Base-by-base conservation (phyloP, 2,113 vertebrate species). In the Phoxinus phoxinus region DNA sequence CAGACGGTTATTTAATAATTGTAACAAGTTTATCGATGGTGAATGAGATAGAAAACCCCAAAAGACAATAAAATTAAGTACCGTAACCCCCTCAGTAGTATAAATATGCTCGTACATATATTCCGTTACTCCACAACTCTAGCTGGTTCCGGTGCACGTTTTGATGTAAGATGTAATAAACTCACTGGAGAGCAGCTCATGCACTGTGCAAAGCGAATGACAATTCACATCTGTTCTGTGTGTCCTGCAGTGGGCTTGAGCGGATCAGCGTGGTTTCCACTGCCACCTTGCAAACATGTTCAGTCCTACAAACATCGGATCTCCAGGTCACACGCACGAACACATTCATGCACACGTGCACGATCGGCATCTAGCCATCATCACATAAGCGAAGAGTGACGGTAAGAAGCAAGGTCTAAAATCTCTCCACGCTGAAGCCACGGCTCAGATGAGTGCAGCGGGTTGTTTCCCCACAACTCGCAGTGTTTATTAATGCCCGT, bases 221-320 rank as follows among this genome's bases (percentile, higher is more conserved):
- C 88, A 88, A 89, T 67, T 73, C 86, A 80, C 91, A 90, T 91
- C 87, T 89, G 86, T 44, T 88, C 61, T 48, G 63, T 25, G 25
- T 80, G 79, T 67, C 80, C 73, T 10, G 32, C 77, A 48, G 84
- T 67, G 32, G 37, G 37, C 79, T 44, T 23, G 72, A 83, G 56
- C 3, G 2, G 25, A 69, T 67, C 61, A 32, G 61, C 32, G 59
- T 46, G 37, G 59, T 32, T 81, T 65, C 15, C 19, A 12, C 30
- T 37, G 74, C 13, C 44, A 37, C 23, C 17, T 41, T 61, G 27
- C 25, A 63, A 56, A 80, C 65, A 32, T 63, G 13, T 46, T 78
- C 74, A 78, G 48, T 67, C 17, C 53, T 63, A 41, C 51, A 73
- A 69, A 73, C 67, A n/a, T 86, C 65, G 81, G 30, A 81, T 41